A percentile compares a stretch with the other conserved stretches of the same genome.
Evolutionary conservation across 2,113 vertebrate species (phyloP).

Genomic region (Phalacrocorax pelagicus): DNA sequence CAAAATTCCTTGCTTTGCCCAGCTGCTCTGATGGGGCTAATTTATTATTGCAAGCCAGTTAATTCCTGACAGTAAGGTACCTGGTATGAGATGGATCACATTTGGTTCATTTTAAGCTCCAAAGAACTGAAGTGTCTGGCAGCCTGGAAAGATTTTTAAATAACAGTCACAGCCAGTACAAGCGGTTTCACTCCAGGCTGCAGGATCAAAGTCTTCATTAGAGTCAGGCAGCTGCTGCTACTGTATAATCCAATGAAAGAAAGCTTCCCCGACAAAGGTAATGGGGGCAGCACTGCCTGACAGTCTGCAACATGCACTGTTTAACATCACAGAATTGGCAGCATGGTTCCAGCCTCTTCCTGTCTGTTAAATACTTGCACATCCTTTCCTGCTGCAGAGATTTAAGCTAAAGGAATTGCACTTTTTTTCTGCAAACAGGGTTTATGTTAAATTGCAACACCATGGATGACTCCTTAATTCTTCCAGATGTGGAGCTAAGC

Average conservation of each 20-base stretch:
- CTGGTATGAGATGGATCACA: background rate
- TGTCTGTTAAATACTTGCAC: background rate
- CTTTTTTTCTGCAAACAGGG: background rate
- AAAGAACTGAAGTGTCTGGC: background rate
- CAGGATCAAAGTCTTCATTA: constrained; percentile 21
- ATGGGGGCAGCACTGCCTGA: background rate
- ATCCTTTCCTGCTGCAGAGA: background rate
- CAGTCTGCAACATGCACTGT: background rate
- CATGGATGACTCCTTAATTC: background rate
- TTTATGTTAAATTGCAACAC: background rate
- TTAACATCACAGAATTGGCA: background rate
- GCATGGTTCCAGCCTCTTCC: background rate
- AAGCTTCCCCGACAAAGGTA: background rate
- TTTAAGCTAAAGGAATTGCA: background rate
- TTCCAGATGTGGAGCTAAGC: background rate
- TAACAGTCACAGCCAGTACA: background rate
- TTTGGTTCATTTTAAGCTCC: constrained; percentile 35
- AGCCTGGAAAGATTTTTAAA: background rate
- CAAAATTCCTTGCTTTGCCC: background rate
- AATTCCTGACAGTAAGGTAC: background rate
- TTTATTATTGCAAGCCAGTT: background rate
- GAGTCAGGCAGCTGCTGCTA: constrained; percentile 42
- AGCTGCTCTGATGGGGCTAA: background rate
- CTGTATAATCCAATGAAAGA: constrained; percentile 5
- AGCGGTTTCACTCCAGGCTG: background rate